Evolutionary conservation across 1,140 invertebrate species (phyloP).

Genomic region (Achroia grisella): DNA sequence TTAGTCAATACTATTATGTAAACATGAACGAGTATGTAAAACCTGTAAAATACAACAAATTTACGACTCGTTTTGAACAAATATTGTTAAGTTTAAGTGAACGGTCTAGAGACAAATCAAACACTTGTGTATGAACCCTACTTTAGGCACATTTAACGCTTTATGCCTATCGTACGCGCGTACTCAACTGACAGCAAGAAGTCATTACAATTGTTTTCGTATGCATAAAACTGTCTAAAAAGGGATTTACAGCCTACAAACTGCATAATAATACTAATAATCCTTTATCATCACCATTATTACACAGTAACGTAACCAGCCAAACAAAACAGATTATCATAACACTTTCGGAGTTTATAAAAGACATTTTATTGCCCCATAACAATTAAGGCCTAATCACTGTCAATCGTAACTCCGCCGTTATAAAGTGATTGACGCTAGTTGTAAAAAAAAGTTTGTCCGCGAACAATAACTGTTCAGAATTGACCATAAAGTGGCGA

Average conservation of each 20-base stretch:
- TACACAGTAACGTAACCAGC: slow-evolving; percentile 20
- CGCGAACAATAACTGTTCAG: slow-evolving; percentile 69
- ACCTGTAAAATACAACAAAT: too few species aligned
- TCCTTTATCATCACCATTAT: slow-evolving; percentile 36
- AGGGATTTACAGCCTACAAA: slow-evolving; percentile 5
- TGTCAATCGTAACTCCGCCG: slow-evolving; percentile 58
- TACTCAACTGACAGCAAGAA: background rate
- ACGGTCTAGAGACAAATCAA: too few species aligned
- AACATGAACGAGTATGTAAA: too few species aligned
- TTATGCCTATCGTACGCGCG: background rate
- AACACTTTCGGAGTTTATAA: slow-evolving; percentile 44
- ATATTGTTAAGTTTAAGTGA: too few species aligned
- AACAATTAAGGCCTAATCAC: slow-evolving; percentile 64
- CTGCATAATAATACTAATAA: slow-evolving; percentile 13
- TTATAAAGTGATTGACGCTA: slow-evolving; percentile 47
- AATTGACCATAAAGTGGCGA: slow-evolving; percentile 74
- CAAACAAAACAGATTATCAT: slow-evolving; percentile 33
- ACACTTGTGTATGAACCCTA: background rate
- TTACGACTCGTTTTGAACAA: too few species aligned
- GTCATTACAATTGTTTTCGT: slow-evolving; percentile 6
- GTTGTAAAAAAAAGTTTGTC: slow-evolving; percentile 55
- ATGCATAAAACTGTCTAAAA: slow-evolving; percentile 4
- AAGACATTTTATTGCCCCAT: slow-evolving; percentile 49
- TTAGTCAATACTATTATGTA: too few species aligned
- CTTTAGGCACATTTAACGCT: background rate